Evolutionary conservation across 2,797 vertebrate genomes (phyloP).

Genomic region (Hapalemur alaotrensis): DNA sequence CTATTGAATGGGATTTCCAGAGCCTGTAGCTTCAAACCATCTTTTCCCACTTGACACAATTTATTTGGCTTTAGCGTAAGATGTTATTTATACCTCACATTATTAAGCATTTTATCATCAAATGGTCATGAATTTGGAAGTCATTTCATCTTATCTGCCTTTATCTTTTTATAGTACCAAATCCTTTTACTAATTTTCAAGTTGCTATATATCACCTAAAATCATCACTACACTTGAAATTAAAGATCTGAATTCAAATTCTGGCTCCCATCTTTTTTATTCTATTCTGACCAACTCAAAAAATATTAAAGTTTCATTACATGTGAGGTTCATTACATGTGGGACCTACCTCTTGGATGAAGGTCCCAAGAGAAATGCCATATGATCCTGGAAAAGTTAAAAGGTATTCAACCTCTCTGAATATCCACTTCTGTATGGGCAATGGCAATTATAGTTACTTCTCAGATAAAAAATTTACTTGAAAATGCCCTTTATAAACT

Average conservation of each 20-base stretch:
- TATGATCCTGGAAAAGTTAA: not conserved
- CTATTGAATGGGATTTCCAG: not conserved
- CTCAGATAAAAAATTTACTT: not conserved
- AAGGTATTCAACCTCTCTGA: not conserved
- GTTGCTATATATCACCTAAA: not conserved
- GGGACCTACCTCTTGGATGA: not conserved
- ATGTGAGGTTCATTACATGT: not conserved
- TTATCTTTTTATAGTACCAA: not conserved
- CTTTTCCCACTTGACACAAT: not conserved
- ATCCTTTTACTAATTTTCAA: not conserved
- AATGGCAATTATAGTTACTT: not conserved
- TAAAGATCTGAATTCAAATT: not conserved
- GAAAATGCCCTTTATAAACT: not conserved
- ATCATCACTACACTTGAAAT: not conserved
- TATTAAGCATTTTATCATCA: not conserved
- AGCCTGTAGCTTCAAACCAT: not conserved
- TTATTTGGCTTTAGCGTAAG: not conserved
- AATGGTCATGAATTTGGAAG: not conserved
- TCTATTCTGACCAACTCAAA: not conserved
- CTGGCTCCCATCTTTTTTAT: not conserved
- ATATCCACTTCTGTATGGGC: not conserved
- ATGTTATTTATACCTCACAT: not conserved
- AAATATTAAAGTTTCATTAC: not conserved
- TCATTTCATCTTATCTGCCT: not conserved
- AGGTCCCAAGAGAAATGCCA: not conserved